phyloP scores from a whole-genome alignment of 2,888 invertebrate species.

The Phanerotoma sp. region DNA sequence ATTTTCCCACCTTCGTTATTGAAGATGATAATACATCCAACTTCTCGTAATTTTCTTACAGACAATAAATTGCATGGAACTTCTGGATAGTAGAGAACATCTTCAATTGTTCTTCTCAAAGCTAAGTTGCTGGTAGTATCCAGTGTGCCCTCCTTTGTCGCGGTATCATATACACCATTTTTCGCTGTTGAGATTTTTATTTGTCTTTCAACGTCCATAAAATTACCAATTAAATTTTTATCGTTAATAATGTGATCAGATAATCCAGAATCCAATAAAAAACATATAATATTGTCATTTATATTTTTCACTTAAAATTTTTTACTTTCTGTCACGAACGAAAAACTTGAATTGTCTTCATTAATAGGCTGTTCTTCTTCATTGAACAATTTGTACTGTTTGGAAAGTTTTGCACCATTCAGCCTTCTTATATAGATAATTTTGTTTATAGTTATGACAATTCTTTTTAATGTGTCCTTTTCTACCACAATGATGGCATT shows the following conservation, averaged over 20 bases:
- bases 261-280: too few relatives aligned
- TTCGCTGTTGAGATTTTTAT: constrained; percentile 38
- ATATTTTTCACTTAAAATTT: too few relatives aligned
- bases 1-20: constrained; percentile 38
- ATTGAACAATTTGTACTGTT: not conserved
- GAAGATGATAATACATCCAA: constrained; percentile 42
- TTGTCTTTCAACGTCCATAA: not conserved
- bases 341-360: constrained; percentile 2
- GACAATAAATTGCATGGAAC: constrained; percentile 45
- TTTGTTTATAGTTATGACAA: too few relatives aligned
- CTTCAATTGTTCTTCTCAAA: constrained; percentile 26
- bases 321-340: constrained; percentile 7
- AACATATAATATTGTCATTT: too few relatives aligned
- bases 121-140: constrained; percentile 37
- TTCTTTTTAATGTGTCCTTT: too few relatives aligned
- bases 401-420: not conserved
- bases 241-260: constrained; percentile 15
- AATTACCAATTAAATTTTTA: not conserved
- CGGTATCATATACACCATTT: constrained; percentile 38
- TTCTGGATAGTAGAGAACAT: constrained; percentile 42
- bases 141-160: constrained; percentile 41
- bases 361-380: not conserved
- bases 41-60: constrained; percentile 38
- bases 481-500: too few relatives aligned
- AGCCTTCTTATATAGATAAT: too few relatives aligned